phyloP scores from a whole-genome alignment of 2,113 vertebrate genomes.

The Peromyscus leucopus region DNA sequence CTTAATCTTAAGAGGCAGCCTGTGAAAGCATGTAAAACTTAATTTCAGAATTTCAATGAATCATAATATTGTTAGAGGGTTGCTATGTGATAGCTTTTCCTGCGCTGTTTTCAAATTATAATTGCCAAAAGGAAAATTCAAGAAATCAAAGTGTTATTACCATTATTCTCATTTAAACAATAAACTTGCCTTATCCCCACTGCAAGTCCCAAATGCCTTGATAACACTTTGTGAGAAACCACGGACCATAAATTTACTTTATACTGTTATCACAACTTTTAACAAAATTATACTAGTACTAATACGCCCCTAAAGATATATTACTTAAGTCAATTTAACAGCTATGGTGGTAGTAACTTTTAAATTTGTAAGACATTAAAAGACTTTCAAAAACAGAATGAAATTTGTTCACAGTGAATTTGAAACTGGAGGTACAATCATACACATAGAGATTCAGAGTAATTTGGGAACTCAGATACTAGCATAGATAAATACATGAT shows the following conservation, averaged over 20 bases:
- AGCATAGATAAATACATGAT: neutral
- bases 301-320: neutral
- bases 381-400: neutral
- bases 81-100: neutral
- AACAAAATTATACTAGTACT: constrained; percentile 2
- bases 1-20: neutral
- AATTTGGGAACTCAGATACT: neutral
- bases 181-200: neutral
- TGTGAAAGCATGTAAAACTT: neutral
- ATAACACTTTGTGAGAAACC: neutral
- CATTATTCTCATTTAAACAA: neutral
- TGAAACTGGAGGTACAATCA: neutral
- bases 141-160: constrained; percentile 14
- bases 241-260: neutral
- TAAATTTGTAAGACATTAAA: constrained; percentile 17
- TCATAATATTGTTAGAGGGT: neutral
- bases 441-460: neutral
- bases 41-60: neutral
- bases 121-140: neutral
- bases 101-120: constrained; percentile 2
- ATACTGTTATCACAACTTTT: neutral
- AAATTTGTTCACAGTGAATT: neutral
- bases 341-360: neutral
- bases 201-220: neutral
- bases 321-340: neutral